These are phyloP conservation scores for Heliconius melpomene DNA, from an alignment of 1,140 invertebrate species.

Conservation along the genomic window DNA sequence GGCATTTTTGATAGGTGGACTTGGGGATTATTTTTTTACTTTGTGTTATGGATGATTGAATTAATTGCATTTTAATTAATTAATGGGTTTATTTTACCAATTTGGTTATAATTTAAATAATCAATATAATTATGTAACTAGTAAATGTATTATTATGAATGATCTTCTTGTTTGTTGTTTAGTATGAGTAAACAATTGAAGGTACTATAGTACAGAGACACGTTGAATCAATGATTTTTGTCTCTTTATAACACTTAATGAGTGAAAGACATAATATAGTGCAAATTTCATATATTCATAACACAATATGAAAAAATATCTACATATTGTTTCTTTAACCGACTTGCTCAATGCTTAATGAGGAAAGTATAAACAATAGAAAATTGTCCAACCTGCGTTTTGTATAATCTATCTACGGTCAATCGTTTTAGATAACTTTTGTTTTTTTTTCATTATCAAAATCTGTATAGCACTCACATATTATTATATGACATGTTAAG, in stretches of 20 bases:
- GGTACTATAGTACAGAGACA: neutral
- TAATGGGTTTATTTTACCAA: neutral
- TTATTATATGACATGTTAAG: constrained; percentile 52
- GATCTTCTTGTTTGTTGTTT: too few relatives aligned
- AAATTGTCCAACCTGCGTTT: neutral
- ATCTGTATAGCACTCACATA: constrained; percentile 58
- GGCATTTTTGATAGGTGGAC: neutral
- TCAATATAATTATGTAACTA: neutral
- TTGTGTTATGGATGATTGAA: neutral
- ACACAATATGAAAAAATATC: neutral
- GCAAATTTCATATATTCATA: neutral
- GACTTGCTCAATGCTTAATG: constrained; percentile 56
- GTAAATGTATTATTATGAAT: neutral
- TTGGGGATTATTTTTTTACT: neutral
- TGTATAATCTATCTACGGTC: neutral
- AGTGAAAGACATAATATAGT: neutral
- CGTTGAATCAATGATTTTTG: neutral
- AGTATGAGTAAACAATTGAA: too few relatives aligned
- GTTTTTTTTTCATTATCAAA: constrained; percentile 41
- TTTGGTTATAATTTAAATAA: neutral
- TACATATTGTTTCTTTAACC: constrained; percentile 26
- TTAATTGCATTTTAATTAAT: neutral
- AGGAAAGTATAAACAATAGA: neutral
- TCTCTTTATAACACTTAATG: neutral
- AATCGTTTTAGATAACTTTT: constrained; percentile 41